Conservation (phyloP, 2,797 vertebrate genomes). For the Setipinna tenuifilis region DNA sequence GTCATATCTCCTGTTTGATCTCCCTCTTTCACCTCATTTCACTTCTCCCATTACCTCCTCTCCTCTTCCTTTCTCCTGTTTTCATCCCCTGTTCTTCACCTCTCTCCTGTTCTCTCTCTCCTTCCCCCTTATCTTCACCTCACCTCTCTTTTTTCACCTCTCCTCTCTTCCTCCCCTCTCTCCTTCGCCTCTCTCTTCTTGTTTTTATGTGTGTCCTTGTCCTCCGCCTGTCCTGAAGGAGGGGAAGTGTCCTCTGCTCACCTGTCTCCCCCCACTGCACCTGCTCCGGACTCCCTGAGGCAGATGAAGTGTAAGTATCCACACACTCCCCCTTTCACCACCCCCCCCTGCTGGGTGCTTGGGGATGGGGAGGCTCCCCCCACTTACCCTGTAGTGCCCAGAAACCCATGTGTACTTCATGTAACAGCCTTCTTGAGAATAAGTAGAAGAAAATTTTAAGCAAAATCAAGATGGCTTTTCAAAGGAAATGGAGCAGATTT, state of each 20-base stretch:
- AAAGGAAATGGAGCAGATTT: background rate
- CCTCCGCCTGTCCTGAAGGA: conserved; percentile 54
- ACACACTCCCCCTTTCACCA: conserved; percentile 26
- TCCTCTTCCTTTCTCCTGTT: conserved; percentile 44
- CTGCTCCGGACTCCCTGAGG: conserved; percentile 63
- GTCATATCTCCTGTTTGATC: conserved; percentile 33
- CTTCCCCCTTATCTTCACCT: conserved; percentile 38
- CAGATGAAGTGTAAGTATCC: conserved; percentile 75
- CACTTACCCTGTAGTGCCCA: background rate
- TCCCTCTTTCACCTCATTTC: conserved; percentile 47
- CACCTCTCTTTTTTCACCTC: conserved; percentile 35
- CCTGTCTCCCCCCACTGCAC: conserved; percentile 50
- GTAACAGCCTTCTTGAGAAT: background rate
- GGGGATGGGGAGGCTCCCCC: background rate
- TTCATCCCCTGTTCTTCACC: conserved; percentile 48
- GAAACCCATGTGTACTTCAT: background rate
- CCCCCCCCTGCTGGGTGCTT: background rate
- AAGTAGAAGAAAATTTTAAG: too few species aligned
- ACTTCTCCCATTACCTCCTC: conserved; percentile 36
- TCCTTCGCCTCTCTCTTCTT: conserved; percentile 40
- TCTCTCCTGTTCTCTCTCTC: conserved; percentile 44
- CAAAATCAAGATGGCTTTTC: too few species aligned
- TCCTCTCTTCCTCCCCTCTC: conserved; percentile 46
- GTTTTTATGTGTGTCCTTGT: background rate
- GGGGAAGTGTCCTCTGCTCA: conserved; percentile 45